Base-by-base conservation (phyloP, 2,888 invertebrate species). In the Patella pellucida region DNA sequence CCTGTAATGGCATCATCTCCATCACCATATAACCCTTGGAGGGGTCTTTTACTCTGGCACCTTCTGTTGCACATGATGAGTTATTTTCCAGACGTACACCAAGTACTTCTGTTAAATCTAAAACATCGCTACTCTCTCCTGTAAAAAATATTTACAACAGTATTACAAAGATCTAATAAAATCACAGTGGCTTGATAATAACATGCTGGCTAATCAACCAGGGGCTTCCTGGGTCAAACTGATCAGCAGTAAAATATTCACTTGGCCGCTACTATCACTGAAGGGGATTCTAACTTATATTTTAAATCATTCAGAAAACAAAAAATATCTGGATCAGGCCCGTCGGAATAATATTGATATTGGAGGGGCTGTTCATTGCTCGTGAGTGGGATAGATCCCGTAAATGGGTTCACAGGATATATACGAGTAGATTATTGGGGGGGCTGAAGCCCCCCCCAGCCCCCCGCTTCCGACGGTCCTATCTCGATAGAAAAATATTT, bases 81-180 rank as follows among this genome's bases (percentile, higher is more conserved):
- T 67, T 71, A 3, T 72, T 52, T 27, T 81, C 80, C 51, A 75
- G 62, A 68, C 74, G 74, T 2, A 79, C 82, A 71, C 76, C 76
- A 27, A 84, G 76, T 14, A 84, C 72, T 76, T 82, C 82, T 52
- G 75, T 74, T 31, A 83, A 68, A 11, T 76, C 76, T 31, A 82
- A 75, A 19, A 78, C 69, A 15, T 70, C 71, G 19, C 54, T 70
- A 23, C 52, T 27, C 0, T 67, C 56, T 54, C 50, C 79, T 79
- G 27, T 5, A 73, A 67, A 41, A 72, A 52, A 27, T 41, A 9
- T 41, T 41, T 41, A 72, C n/a, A 68, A 56, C 68, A 50, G 12
- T 11, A 62, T 16, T n/a, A 16, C n/a, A 31, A 11, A 27, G 27
- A 27, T 27, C 27, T 27, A 1, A n/a, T 72, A 5, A 16, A 19